These are phyloP conservation scores for Regulus satrapa DNA, from an alignment of 2,113 vertebrate genomes.

Conservation along the genomic window DNA sequence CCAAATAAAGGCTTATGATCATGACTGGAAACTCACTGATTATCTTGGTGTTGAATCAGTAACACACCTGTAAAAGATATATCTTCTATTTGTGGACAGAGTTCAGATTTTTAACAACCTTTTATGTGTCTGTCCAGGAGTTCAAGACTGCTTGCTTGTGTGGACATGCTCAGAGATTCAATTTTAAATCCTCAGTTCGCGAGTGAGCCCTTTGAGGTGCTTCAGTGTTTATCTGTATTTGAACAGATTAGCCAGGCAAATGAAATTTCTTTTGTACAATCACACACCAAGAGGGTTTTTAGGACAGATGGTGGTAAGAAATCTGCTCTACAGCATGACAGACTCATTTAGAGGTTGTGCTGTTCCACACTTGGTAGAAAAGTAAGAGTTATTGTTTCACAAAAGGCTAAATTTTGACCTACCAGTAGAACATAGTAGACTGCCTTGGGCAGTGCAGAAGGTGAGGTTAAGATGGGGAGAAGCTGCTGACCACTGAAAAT, in stretches of 20 bases:
- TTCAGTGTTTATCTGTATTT: neutral
- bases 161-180: neutral
- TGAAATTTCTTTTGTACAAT: neutral
- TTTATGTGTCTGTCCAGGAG: neutral
- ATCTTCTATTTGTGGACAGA: neutral
- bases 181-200: neutral
- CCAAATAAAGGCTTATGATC: neutral
- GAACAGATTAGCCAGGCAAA: neutral
- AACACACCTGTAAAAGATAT: neutral
- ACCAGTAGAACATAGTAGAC: neutral
- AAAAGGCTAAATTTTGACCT: neutral
- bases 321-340: neutral
- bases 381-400: neutral
- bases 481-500: neutral
- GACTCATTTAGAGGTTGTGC: neutral
- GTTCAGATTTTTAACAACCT: neutral
- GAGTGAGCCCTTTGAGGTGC: neutral
- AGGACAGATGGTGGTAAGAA: neutral
- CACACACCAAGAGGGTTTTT: neutral
- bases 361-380: neutral
- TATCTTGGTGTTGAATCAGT: neutral
- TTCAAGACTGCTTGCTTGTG: neutral
- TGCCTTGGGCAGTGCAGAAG: neutral
- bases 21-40: neutral
- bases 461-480: neutral